Evolutionary conservation across 2,888 invertebrate genomes (phyloP).

Genomic region (Camponotus fellah): DNA sequence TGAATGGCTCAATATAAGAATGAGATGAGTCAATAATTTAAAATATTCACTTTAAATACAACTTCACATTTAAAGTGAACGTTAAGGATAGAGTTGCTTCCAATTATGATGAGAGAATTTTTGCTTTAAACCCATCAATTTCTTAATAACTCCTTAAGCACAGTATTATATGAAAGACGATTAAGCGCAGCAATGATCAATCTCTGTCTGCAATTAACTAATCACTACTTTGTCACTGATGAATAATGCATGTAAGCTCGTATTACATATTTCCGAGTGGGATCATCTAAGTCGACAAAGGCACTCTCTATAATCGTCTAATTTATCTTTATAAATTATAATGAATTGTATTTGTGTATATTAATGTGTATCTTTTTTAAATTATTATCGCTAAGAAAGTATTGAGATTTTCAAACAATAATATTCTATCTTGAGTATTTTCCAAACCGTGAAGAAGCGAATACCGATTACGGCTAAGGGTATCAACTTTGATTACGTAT

Average conservation of each 20-base stretch:
- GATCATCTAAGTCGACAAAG: constrained; percentile 26
- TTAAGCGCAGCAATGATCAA: constrained; percentile 35
- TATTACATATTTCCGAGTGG: constrained; percentile 34
- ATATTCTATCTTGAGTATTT: constrained; percentile 2
- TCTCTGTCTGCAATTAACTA: constrained; percentile 47
- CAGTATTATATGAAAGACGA: constrained; percentile 24
- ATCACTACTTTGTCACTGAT: constrained; percentile 49
- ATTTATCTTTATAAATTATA: background rate
- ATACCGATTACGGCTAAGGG: background rate
- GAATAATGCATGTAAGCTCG: constrained; percentile 45
- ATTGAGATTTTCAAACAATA: constrained; percentile 29
- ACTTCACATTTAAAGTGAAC: constrained; percentile 10
- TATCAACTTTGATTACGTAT: constrained; percentile 12
- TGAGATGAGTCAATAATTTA: constrained; percentile 36
- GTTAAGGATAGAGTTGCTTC: background rate
- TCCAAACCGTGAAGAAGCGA: background rate
- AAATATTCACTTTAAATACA: constrained; percentile 23
- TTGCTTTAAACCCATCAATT: constrained; percentile 25
- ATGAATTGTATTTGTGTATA: background rate
- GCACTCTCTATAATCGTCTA: constrained; percentile 24
- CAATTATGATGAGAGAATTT: constrained; percentile 8
- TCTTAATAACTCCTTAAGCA: constrained; percentile 33
- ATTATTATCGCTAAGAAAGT: background rate
- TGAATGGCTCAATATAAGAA: constrained; percentile 40
- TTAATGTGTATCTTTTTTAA: background rate